Evolutionary conservation across 2,797 vertebrate species (phyloP), one percentile per base, ranked within the genome.

Genomic region (Enoplosus armatus): DNA sequence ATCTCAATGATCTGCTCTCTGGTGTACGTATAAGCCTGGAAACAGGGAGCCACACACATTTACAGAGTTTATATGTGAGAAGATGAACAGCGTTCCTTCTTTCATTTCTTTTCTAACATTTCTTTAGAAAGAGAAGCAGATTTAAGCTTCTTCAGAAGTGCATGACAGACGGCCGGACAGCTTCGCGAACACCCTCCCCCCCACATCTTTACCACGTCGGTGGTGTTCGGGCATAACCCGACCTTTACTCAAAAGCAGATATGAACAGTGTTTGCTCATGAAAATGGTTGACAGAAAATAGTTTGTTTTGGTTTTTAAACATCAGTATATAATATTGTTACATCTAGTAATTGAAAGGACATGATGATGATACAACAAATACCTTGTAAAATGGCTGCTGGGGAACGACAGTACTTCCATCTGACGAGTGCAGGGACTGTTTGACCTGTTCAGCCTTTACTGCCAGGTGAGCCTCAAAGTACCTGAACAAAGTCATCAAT

Each of bases 381-480:
- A 97, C 98, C 96, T 99, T 99, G 84, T 97, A 98, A 0, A 96
- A 96, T 0, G 97, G 96, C 75, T 98, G 98, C 0, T 97, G 96
- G 47, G 97, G 96, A 39, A 99, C 94, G 6, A 95, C 89, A 80
- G 96, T 91, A 0, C 97, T 97, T 2, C 97, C 97, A 53, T 99
- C 98, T 0, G 97, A 97, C 5, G 97, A 92, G 83, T 98, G 97
- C 74, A 99, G 95, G 0, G 97, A 98, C 87, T 98, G 98, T 76
- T 98, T 99, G 75, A 99, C 97, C 92, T 98, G 97, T 61, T 99
- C 98, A 22, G 97, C 95, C 85, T 98, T 99, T 83, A 98, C 96
- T 22, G 96, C 97, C 71, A 99, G 94, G 47, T 99, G 98, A 71
- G 98, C 97, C 87, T 99, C 97, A 69, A 99, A 99, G 92, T 99